These are phyloP conservation scores for Laupala kohalensis DNA, from an alignment of 1,140 invertebrate species.

Conservation along the genomic window DNA sequence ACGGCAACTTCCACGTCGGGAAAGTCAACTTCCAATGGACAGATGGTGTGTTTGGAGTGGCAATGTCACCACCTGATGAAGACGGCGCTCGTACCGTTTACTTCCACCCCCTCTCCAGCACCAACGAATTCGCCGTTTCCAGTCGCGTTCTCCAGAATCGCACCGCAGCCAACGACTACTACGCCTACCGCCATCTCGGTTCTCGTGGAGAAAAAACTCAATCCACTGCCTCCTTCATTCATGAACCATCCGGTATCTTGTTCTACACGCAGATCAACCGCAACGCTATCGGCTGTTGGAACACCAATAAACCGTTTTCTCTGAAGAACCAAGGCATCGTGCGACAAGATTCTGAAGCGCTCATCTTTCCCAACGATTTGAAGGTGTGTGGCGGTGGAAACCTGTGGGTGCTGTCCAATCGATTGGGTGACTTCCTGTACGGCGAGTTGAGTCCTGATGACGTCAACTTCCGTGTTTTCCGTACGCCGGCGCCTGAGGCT, in stretches of 20 bases:
- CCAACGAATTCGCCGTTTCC: slow-evolving; percentile 58
- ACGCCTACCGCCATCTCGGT: slow-evolving; percentile 37
- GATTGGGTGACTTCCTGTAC: slow-evolving; percentile 56
- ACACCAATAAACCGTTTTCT: slow-evolving; percentile 43
- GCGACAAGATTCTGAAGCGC: slow-evolving; percentile 24
- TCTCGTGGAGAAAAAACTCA: slow-evolving; percentile 43
- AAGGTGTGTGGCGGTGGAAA: slow-evolving; percentile 35
- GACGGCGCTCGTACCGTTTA: slow-evolving; percentile 35
- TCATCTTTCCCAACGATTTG: slow-evolving; percentile 32
- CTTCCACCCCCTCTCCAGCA: slow-evolving; percentile 60
- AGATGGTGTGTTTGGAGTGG: slow-evolving; percentile 57
- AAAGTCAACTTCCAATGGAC: slow-evolving; percentile 66
- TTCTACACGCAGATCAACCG: slow-evolving; percentile 52
- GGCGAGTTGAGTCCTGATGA: slow-evolving; percentile 43
- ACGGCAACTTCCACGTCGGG: slow-evolving; percentile 51
- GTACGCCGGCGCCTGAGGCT: slow-evolving; percentile 45
- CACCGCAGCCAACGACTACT: slow-evolving; percentile 31
- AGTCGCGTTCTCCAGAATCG: slow-evolving; percentile 55
- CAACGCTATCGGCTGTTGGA: slow-evolving; percentile 58
- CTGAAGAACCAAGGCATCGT: slow-evolving; percentile 30
- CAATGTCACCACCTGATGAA: slow-evolving; percentile 40
- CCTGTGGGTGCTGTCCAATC: slow-evolving; percentile 60
- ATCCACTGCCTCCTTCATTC: slow-evolving; percentile 34
- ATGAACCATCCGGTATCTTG: slow-evolving; percentile 38
- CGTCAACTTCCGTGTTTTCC: slow-evolving; percentile 59